A percentile compares a stretch with the other conserved stretches of the same genome.
These are phyloP conservation scores for Apamea epomidion DNA, from an alignment of 2,888 invertebrate species.

Conservation along the genomic window DNA sequence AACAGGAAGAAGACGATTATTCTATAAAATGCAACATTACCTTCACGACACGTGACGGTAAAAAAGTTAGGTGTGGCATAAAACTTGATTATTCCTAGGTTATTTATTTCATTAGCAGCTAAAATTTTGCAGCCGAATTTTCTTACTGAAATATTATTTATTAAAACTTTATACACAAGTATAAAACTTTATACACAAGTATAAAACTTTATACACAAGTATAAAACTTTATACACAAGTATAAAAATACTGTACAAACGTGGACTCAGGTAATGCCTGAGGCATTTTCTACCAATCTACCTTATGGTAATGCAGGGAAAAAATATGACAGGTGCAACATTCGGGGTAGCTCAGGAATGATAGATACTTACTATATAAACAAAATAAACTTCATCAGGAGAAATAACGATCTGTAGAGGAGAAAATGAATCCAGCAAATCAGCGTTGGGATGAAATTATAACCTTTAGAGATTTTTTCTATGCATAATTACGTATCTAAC, in stretches of 20 bases:
- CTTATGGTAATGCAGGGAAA: background rate
- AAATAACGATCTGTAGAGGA: no score
- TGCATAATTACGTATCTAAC: background rate
- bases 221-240: background rate
- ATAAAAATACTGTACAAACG: no score
- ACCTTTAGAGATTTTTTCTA: background rate
- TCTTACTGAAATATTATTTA: background rate
- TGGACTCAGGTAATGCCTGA: no score
- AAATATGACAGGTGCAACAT: background rate
- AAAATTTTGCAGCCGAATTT: background rate
- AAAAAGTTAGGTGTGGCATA: background rate
- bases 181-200: background rate
- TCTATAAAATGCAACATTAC: background rate
- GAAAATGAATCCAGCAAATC: background rate
- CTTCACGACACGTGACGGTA: background rate
- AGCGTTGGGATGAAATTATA: background rate
- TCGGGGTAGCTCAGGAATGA: background rate
- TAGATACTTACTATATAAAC: background rate
- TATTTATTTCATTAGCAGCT: background rate
- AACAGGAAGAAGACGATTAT: no score
- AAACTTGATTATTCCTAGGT: background rate
- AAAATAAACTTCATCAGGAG: background rate
- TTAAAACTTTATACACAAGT: background rate
- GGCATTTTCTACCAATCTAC: background rate
- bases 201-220: no score